Base-by-base conservation (phyloP, 2,888 invertebrate genomes). In the Drosophila dives region DNA sequence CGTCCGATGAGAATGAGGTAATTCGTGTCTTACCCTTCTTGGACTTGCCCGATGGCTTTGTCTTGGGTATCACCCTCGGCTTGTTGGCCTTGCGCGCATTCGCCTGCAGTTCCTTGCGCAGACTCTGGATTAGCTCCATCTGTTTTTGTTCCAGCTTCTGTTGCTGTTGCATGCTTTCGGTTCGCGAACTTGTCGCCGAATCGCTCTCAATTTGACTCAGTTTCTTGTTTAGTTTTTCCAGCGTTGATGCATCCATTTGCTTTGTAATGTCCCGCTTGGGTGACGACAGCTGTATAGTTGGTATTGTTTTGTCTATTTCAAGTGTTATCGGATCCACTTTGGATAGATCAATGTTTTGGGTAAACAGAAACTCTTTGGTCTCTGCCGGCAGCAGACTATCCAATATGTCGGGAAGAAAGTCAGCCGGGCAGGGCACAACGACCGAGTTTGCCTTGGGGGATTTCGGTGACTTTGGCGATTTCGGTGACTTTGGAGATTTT, bases 171-270 rank as follows among this genome's bases (percentile, higher is more conserved):
- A 95, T 94, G 86, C 96, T 96, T 83, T 96, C 96, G 0, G 96
- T 96, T 92, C 95, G 95, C 0, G 96, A 96, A 83, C 96, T 96
- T 2, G 96, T 96, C 0, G 95, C 96, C 0, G 96, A 96, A 92
- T 96, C 96, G 83, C 96, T 96, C 93, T 96, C 96, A 55, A 96
- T 96, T 93, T 96, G 96, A 89, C 96, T 96, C 7, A 96, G 90
- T 92, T 96, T 96, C 10, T 95, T 95, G 90, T 95, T 96, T 0
- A 96, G 92, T 11, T 96, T 95, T 90, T 96, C 96, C 12, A 96
- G 92, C 54, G 95, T 92, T 8, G 94, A 94, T 1, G 96, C 96
- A 92, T 96, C 96, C 86, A 96, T 95, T 81, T 94, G 93, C 88
- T 95, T 95, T 2, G 95, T 95, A 50, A 96, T 96, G 88, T 96